phyloP scores from a whole-genome alignment of 2,797 vertebrate genomes.

The Poeciliopsis paucimaculata region DNA sequence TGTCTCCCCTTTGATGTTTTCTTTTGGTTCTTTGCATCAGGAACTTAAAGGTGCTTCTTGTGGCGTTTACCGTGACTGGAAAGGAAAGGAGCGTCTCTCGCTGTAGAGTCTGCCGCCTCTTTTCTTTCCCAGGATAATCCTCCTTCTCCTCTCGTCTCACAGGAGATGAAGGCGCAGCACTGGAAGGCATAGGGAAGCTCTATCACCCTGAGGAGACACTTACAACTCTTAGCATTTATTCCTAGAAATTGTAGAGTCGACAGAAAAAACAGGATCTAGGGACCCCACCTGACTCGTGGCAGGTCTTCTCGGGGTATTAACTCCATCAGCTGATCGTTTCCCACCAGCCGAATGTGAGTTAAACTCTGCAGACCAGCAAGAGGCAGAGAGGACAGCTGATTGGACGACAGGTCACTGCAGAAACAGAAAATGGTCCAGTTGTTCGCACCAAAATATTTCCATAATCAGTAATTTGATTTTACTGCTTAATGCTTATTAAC shows the following conservation, averaged over 20 bases:
- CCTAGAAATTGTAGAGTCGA: neutral
- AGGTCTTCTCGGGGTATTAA: conserved; percentile 89
- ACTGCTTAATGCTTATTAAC: neutral
- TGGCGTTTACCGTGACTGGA: conserved; percentile 83
- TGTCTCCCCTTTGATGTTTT: neutral
- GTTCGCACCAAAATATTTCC: neutral
- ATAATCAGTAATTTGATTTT: neutral
- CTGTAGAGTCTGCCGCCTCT: conserved; percentile 77
- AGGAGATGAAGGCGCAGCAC: conserved; percentile 90
- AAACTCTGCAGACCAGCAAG: conserved; percentile 88
- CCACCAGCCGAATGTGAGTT: conserved; percentile 93
- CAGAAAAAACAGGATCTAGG: neutral
- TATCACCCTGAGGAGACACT: conserved; percentile 83
- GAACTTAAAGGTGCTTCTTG: neutral
- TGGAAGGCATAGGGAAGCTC: conserved; percentile 96
- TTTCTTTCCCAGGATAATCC: conserved; percentile 84
- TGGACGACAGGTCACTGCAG: conserved; percentile 91
- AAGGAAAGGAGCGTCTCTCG: conserved; percentile 76
- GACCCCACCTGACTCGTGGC: conserved; percentile 79
- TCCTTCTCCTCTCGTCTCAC: conserved; percentile 83
- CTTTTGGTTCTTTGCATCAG: neutral
- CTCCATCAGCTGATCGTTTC: conserved; percentile 88
- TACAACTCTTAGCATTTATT: conserved; percentile 1
- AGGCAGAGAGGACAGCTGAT: conserved; percentile 90
- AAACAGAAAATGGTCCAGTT: conserved; percentile 19